Percentiles rank a stretch among this genome's conserved stretches.
Evolutionary conservation across 2,888 invertebrate species (phyloP).

Genomic region (Ormyrus thymus): DNA sequence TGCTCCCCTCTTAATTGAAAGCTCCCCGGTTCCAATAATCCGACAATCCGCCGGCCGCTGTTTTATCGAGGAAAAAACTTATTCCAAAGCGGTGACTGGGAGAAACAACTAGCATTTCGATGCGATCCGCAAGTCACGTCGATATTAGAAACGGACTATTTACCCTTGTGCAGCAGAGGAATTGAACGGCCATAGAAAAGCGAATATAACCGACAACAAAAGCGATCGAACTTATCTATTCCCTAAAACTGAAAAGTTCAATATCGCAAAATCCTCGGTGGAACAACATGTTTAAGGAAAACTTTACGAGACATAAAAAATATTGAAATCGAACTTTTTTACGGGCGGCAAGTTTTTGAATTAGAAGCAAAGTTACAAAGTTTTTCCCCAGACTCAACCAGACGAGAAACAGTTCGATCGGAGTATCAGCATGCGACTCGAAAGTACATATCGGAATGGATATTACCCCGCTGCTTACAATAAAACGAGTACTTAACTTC

Average conservation of each 20-base stretch:
- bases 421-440: too few species aligned
- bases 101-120: too few species aligned
- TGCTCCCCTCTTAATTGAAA: too few species aligned
- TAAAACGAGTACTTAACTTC: too few species aligned
- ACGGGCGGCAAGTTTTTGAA: neutral
- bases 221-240: constrained; percentile 16
- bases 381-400: too few species aligned
- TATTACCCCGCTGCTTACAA: too few species aligned
- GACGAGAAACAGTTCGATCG: too few species aligned
- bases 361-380: constrained; percentile 10
- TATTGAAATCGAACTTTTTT: constrained; percentile 27
- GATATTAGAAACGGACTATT: constrained; percentile 17
- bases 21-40: too few species aligned
- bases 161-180: neutral
- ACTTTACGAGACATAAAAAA: neutral
- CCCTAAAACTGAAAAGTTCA: neutral
- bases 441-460: too few species aligned
- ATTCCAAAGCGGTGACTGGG: too few species aligned
- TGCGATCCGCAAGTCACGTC: neutral
- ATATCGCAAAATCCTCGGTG: neutral
- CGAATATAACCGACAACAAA: neutral
- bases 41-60: too few species aligned
- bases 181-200: neutral
- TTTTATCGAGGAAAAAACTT: too few species aligned
- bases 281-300: neutral